Percentiles rank a stretch among this genome's conserved stretches.
Conservation (phyloP, 2,113 vertebrate genomes). For the Erythrocercus mccallii region DNA sequence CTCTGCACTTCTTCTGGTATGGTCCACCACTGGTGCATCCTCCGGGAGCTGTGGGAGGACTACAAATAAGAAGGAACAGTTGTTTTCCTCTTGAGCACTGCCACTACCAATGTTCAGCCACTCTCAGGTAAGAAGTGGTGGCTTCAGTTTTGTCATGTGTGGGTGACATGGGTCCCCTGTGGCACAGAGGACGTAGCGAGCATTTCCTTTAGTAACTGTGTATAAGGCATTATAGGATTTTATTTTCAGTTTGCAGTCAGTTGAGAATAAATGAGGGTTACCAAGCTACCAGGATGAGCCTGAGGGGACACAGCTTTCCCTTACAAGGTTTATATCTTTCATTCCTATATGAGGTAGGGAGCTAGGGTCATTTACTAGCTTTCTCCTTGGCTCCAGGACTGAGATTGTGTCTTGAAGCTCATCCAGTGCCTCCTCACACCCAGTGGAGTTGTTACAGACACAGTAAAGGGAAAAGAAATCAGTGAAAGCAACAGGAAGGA, state of each 20-base stretch:
- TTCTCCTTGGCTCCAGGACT: neutral
- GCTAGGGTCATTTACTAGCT: neutral
- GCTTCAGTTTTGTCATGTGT: neutral
- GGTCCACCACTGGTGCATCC: too few species aligned
- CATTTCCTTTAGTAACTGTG: neutral
- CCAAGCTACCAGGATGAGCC: neutral
- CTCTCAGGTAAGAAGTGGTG: neutral
- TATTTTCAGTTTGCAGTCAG: neutral
- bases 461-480: neutral
- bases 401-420: neutral
- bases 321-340: neutral
- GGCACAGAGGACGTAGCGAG: neutral
- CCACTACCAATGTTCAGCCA: fast-evolving
- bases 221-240: neutral
- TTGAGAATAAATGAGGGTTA: neutral
- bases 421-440: neutral
- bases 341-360: neutral
- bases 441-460: neutral
- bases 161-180: fast-evolving
- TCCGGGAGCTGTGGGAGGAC: neutral
- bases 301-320: neutral
- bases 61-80: neutral
- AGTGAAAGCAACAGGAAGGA: neutral
- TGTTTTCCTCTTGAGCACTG: neutral
- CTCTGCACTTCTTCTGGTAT: neutral